phyloP scores from a whole-genome alignment of 2,888 invertebrate species.

The Theodoxus fluviatilis region DNA sequence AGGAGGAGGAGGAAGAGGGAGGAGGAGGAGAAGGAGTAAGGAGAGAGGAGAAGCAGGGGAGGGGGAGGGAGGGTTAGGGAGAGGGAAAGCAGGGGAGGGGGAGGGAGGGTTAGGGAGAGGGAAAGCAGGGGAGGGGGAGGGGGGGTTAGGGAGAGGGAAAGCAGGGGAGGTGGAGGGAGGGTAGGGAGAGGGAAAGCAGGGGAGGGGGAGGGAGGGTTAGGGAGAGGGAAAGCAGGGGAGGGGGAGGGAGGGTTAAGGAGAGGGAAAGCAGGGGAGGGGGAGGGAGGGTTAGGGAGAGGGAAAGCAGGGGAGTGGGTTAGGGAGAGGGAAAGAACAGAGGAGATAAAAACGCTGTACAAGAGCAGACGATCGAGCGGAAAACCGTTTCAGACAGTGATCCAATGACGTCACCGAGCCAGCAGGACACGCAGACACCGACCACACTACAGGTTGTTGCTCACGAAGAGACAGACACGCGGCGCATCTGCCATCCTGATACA shows the following conservation, averaged over 20 bases:
- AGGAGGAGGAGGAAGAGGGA: not conserved
- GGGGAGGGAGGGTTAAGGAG: not conserved
- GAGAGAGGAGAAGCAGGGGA: not conserved
- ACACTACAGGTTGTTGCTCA: too few species aligned
- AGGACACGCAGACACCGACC: too few species aligned
- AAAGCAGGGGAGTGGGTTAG: not conserved
- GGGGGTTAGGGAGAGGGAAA: not conserved
- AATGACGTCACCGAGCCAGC: too few species aligned
- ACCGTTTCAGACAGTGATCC: too few species aligned
- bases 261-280: not conserved
- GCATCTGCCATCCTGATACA: too few species aligned
- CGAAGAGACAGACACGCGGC: too few species aligned
- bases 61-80: not conserved
- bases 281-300: not conserved
- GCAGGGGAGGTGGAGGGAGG: not conserved
- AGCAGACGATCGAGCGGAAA: too few species aligned
- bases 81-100: not conserved
- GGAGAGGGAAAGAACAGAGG: not conserved
- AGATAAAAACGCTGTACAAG: too few species aligned
- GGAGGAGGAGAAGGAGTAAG: not conserved
- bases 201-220: not conserved
- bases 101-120: not conserved
- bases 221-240: not conserved
- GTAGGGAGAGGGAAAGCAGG: not conserved
- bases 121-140: not conserved